phyloP scores from a whole-genome alignment of 1,140 invertebrate species.

The Trachymyrmex septentrionalis region DNA sequence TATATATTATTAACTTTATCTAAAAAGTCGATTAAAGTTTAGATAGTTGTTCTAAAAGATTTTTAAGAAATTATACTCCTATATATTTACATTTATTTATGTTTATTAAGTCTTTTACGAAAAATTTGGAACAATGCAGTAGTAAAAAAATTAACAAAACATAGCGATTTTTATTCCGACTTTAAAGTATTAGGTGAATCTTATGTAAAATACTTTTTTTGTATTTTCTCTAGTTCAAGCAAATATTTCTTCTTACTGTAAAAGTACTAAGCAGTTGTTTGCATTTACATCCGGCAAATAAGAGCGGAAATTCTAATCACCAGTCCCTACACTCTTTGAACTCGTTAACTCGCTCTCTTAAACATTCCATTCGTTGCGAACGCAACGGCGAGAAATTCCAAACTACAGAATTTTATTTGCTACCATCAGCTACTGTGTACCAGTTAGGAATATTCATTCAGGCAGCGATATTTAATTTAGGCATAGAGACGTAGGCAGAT shows the following conservation, averaged over 20 bases:
- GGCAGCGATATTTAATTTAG: constrained; percentile 37
- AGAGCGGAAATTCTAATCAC: constrained; percentile 21
- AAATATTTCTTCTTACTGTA: neutral
- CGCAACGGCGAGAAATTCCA: constrained; percentile 21
- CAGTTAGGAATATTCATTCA: constrained; percentile 33
- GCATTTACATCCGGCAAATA: constrained; percentile 7
- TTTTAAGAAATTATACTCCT: neutral
- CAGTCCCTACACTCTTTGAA: neutral
- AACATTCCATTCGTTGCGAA: constrained; percentile 40
- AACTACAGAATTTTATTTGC: constrained; percentile 33
- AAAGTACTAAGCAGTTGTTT: neutral
- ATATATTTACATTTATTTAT: neutral
- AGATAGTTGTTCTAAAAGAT: neutral
- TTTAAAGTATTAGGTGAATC: neutral
- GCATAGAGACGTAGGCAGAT: neutral
- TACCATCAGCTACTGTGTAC: constrained; percentile 4
- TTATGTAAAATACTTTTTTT: neutral
- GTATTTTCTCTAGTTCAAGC: neutral
- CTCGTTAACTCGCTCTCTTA: constrained; percentile 28
- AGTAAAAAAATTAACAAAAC: neutral
- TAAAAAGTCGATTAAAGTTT: neutral
- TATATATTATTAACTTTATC: neutral
- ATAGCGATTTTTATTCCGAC: neutral
- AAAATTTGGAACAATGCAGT: neutral
- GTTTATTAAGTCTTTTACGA: neutral